Conservation (phyloP, 2,113 vertebrate genomes). For the Microcebus murinus region DNA sequence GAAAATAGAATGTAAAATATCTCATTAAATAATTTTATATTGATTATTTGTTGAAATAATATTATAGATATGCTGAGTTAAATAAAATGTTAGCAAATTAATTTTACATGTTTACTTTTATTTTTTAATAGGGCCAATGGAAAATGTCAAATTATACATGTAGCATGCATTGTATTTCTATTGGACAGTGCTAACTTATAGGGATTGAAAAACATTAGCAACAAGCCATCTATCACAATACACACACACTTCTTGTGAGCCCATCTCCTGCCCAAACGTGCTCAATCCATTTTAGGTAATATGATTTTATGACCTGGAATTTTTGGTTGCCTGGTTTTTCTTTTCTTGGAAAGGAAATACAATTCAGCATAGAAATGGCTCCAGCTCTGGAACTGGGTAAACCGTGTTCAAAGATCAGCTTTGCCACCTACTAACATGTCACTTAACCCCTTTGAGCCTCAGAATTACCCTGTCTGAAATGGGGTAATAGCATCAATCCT, state of each 20-base stretch:
- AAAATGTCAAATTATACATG: not conserved
- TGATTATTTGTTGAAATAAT: not conserved
- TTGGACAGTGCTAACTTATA: not conserved
- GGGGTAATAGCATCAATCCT: not conserved
- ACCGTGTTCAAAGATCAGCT: not conserved
- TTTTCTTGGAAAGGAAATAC: not conserved
- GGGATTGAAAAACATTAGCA: not conserved
- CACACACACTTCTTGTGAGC: rapidly evolving
- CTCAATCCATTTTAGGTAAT: not conserved
- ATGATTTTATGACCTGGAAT: not conserved
- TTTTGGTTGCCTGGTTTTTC: not conserved
- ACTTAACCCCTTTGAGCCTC: not conserved
- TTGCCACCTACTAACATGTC: not conserved
- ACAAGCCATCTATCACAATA: not conserved
- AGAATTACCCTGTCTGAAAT: not conserved
- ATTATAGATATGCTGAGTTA: not conserved
- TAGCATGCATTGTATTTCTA: not conserved
- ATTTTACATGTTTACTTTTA: not conserved
- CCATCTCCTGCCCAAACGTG: not conserved
- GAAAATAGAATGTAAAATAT: not conserved
- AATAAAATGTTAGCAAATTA: not conserved
- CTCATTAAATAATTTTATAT: not conserved
- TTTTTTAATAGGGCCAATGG: not conserved
- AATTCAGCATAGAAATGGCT: not conserved
- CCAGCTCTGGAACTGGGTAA: not conserved